Conservation (phyloP, 1,140 invertebrate species). For the Philopotamus ludificatus region DNA sequence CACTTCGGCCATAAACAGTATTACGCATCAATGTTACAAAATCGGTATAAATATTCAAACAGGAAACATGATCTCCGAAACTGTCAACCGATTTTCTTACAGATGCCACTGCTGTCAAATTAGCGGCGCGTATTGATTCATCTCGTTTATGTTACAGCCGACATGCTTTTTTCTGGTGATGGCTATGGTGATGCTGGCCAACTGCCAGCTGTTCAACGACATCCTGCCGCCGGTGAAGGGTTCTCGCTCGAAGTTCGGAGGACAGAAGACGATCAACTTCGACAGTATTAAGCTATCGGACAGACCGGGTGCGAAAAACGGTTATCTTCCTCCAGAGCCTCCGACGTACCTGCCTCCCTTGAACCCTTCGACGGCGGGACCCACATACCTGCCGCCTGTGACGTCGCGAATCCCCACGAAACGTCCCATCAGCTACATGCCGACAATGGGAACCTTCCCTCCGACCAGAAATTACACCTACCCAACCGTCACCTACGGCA, state of each 20-base stretch:
- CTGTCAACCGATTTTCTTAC: no score
- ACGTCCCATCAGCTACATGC: slow-evolving; percentile 12
- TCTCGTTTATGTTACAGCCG: slow-evolving; percentile 5
- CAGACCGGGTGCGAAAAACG: slow-evolving; percentile 10
- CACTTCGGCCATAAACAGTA: background rate
- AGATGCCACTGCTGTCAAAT: no score
- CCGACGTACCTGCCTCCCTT: background rate
- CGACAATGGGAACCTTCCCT: slow-evolving; percentile 25
- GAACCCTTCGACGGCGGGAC: slow-evolving; percentile 12
- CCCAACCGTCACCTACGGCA: slow-evolving; percentile 6
- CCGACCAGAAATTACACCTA: slow-evolving; percentile 11
- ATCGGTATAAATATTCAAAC: no score
- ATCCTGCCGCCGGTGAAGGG: background rate
- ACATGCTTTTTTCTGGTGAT: background rate
- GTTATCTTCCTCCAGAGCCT: slow-evolving; percentile 2
- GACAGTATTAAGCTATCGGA: slow-evolving; percentile 11
- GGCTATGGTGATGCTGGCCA: background rate
- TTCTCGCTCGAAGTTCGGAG: background rate
- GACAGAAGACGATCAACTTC: slow-evolving; percentile 23
- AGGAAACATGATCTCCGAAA: no score
- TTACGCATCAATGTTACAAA: background rate
- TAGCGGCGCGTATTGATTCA: no score
- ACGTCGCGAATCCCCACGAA: background rate
- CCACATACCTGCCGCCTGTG: slow-evolving; percentile 17
- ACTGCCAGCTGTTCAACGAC: slow-evolving; percentile 29